A percentile compares a stretch with the other conserved stretches of the same genome.
Evolutionary conservation across 1,140 invertebrate species (phyloP).

Genomic region (Bombus fervidus): DNA sequence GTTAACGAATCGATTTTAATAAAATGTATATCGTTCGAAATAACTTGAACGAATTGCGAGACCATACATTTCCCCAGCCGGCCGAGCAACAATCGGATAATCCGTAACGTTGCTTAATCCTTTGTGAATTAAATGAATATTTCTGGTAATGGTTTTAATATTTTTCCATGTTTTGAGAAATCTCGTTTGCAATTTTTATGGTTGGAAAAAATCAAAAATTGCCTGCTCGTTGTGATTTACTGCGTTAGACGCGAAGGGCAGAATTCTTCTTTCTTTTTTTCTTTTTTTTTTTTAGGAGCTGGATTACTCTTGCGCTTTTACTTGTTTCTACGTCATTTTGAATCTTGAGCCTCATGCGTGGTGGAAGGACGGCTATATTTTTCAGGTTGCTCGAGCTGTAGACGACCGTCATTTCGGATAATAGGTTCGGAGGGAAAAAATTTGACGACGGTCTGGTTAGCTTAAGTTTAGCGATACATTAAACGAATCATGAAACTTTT

Average conservation of each 20-base stretch:
- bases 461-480: background rate
- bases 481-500: background rate
- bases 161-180: background rate
- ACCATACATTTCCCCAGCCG: background rate
- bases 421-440: background rate
- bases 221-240: background rate
- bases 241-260: background rate
- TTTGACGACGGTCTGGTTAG: background rate
- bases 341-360: background rate
- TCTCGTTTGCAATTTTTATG: background rate
- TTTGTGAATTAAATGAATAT: background rate
- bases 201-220: too few species aligned
- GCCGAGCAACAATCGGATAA: background rate
- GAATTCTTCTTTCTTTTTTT: too few species aligned
- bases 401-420: background rate
- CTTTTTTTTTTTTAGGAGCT: background rate
- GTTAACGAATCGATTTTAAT: conserved; percentile 35
- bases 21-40: conserved; percentile 38
- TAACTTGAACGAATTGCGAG: conserved; percentile 14
- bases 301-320: background rate
- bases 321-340: conserved; percentile 1
- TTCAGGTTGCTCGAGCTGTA: background rate
- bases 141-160: background rate
- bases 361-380: background rate
- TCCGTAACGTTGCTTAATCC: conserved; percentile 6